Evolutionary conservation across 2,797 vertebrate species (phyloP), one percentile per base, ranked within the genome.

Genomic region (Gymnoscopelus braueri): DNA sequence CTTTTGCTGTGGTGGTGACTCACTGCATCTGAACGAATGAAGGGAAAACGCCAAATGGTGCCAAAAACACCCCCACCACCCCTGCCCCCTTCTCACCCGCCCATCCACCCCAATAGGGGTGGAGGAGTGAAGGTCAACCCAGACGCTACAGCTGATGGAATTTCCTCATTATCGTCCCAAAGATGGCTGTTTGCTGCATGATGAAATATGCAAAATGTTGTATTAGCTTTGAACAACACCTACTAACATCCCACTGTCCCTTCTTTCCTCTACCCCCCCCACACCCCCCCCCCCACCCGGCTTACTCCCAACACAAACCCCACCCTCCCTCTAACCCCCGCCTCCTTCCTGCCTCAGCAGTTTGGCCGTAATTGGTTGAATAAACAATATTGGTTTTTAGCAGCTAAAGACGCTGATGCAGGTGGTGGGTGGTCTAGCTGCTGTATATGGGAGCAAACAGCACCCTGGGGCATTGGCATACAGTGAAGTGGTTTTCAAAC

Each of bases 141-240:
- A 74, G 71, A 80, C 70, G 50, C 58, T 65, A 71, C 73, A 52
- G 72, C 79, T 86, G 84, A 86, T 85, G 86, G 71, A 84, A 85
- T 89, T 84, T 85, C 65, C 72, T 87, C 79, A 80, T 89, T 83
- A 89, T 77, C 82, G 72, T 72, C 69, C 64, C 60, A 65, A 84
- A 88, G 72, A 75, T 78, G 85, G 59, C 84, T 83, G 73, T 52
- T 58, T 74, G 80, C 79, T 78, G 47, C 72, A 73, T 62, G 65
- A 61, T 77, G 67, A 71, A 79, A 82, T 82, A 77, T 77, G 60
- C 63, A 63, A 72, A 84, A 79, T 84, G 73, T 84, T 84, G 83
- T 67, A 67, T 67, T 3, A 49, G 62, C 79, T 55, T 44, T 44
- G 39, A 44, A 44, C 8, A 44, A 44, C 39, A 44, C 39, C 2